A percentile compares a stretch with the other conserved stretches of the same genome.
These are phyloP conservation scores for Euleptes europaea DNA, from an alignment of 2,113 vertebrate genomes.

Conservation along the genomic window DNA sequence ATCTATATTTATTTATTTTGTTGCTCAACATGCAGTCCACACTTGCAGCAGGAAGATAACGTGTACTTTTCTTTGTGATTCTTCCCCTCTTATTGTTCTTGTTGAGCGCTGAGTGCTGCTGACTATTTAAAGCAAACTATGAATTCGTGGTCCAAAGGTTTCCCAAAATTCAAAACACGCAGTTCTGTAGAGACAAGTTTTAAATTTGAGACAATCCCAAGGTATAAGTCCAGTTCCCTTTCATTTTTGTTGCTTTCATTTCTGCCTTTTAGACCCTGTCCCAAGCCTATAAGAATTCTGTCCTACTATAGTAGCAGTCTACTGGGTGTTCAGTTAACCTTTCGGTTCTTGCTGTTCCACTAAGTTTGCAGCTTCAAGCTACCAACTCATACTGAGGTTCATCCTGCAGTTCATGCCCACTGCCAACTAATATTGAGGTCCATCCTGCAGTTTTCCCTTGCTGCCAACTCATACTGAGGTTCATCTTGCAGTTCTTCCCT, in stretches of 20 bases:
- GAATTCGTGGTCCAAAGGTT: neutral
- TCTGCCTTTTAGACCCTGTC: neutral
- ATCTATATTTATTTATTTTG: conserved; percentile 28
- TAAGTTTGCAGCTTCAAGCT: too few relatives aligned
- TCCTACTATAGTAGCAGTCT: too few relatives aligned
- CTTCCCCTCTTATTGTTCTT: neutral
- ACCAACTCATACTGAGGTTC: too few relatives aligned
- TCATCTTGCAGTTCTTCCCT: too few relatives aligned
- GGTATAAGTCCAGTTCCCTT: neutral
- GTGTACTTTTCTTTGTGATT: neutral
- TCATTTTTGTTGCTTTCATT: neutral
- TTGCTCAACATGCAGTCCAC: neutral
- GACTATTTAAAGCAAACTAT: neutral
- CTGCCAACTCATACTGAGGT: too few relatives aligned
- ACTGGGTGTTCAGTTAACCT: too few relatives aligned
- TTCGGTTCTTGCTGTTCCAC: too few relatives aligned
- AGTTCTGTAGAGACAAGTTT: neutral
- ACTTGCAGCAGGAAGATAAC: neutral
- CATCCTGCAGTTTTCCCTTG: too few relatives aligned
- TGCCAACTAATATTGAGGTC: too few relatives aligned
- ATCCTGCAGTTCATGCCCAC: too few relatives aligned
- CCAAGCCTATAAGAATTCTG: neutral
- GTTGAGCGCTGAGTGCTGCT: neutral
- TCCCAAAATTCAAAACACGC: neutral
- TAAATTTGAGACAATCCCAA: neutral